A percentile compares a stretch with the other conserved stretches of the same genome.
Evolutionary conservation across 2,113 vertebrate species (phyloP).

Genomic region (Pseudorectes ferrugineus): DNA sequence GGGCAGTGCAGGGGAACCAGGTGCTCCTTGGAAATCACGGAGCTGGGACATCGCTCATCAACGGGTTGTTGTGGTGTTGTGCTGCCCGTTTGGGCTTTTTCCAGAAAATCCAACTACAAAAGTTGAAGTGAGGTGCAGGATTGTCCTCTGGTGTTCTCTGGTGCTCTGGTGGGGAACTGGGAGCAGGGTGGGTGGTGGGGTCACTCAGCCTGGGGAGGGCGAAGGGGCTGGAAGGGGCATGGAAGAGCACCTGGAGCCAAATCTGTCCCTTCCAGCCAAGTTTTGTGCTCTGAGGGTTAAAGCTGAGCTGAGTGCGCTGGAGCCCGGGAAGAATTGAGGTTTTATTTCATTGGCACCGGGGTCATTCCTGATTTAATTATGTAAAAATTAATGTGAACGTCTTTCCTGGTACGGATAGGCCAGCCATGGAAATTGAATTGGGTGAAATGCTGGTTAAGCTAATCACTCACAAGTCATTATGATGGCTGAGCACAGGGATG

Average conservation of each 20-base stretch:
- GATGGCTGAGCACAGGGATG: conserved; percentile 31
- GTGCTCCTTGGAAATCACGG: accelerated
- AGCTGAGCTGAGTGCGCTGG: background rate
- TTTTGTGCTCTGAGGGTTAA: background rate
- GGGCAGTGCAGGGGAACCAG: accelerated
- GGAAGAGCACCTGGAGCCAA: accelerated
- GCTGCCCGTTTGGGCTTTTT: accelerated
- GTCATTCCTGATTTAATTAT: conserved; percentile 68
- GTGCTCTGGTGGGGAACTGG: background rate
- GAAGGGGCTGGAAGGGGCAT: background rate
- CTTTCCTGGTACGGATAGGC: conserved; percentile 20
- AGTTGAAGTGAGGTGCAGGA: accelerated
- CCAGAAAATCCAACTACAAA: accelerated
- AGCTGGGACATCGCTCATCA: accelerated
- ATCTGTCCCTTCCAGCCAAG: background rate
- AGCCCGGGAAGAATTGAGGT: conserved; percentile 5
- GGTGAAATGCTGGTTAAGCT: conserved; percentile 58
- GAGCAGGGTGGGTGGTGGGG: accelerated
- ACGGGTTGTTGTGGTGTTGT: accelerated
- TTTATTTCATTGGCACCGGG: conserved; percentile 37
- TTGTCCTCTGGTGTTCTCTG: background rate
- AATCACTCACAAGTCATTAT: conserved; percentile 38
- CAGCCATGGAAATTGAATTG: conserved; percentile 57
- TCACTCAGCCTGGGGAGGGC: background rate
- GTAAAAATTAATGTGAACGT: conserved; percentile 58